phyloP scores from a whole-genome alignment of 2,113 vertebrate genomes.

The Rhinogobius similis region DNA sequence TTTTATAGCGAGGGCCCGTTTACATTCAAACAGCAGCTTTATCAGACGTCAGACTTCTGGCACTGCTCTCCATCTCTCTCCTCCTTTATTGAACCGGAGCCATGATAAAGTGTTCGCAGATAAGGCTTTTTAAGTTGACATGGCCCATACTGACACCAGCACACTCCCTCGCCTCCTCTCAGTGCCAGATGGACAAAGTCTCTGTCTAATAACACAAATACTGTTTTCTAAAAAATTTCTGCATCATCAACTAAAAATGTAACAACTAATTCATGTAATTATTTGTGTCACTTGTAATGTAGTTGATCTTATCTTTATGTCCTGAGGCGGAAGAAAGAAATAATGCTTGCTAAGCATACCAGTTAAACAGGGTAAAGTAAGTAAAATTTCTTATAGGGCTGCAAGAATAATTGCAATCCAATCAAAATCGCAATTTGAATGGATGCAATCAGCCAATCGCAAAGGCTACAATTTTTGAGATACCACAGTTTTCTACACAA shows the following conservation, averaged over 20 bases:
- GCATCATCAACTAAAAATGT: not conserved
- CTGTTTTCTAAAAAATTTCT: not conserved
- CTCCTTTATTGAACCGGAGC: slow-evolving; percentile 50
- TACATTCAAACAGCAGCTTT: slow-evolving; percentile 53
- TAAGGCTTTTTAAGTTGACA: slow-evolving; percentile 66
- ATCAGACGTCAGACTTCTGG: slow-evolving; percentile 61
- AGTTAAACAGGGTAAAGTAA: not conserved
- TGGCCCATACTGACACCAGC: slow-evolving; percentile 41
- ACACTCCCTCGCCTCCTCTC: slow-evolving; percentile 37
- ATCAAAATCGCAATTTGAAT: too few relatives aligned
- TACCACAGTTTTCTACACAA: too few relatives aligned
- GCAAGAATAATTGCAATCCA: too few relatives aligned
- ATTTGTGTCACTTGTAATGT: not conserved
- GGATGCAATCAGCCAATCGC: too few relatives aligned
- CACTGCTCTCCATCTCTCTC: slow-evolving; percentile 59
- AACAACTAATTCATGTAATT: not conserved
- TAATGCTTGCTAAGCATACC: not conserved
- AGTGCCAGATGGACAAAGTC: slow-evolving; percentile 24
- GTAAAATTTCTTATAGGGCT: too few relatives aligned
- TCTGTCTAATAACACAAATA: slow-evolving; percentile 1
- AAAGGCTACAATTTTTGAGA: too few relatives aligned
- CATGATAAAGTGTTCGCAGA: slow-evolving; percentile 59
- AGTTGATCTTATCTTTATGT: not conserved
- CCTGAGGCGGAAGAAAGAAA: not conserved
- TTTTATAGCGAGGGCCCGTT: slow-evolving; percentile 38